Conservation (phyloP, 2,113 vertebrate species). For the Xenotilapia caudafasciata region DNA sequence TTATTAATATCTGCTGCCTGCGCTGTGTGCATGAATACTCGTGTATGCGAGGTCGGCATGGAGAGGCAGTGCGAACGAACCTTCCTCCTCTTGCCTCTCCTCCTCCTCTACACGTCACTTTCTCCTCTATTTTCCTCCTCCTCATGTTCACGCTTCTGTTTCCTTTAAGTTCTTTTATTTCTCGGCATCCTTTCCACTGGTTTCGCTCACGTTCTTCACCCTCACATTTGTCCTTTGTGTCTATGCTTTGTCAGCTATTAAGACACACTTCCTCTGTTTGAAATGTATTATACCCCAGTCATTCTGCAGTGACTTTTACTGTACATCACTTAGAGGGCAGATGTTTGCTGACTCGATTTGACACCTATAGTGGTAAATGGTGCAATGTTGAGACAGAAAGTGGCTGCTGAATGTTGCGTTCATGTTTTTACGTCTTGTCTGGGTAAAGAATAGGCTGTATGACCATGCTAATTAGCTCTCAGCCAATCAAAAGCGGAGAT, state of each 20-base stretch:
- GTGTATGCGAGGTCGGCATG: constrained; percentile 33
- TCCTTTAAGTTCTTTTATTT: background rate
- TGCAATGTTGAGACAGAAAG: background rate
- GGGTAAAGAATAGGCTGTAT: background rate
- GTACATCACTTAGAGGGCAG: background rate
- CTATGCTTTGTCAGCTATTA: background rate
- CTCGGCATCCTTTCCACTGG: background rate
- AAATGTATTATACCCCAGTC: background rate
- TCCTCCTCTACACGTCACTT: background rate
- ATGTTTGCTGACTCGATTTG: background rate
- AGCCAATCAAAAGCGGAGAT: background rate
- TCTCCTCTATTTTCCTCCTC: background rate
- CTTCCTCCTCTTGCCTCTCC: constrained; percentile 10
- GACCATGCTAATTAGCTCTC: background rate
- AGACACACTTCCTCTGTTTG: background rate
- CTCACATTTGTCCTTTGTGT: background rate
- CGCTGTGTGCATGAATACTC: constrained; percentile 23
- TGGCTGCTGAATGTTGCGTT: background rate
- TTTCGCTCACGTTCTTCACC: background rate
- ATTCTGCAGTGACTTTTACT: background rate
- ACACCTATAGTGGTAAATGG: background rate
- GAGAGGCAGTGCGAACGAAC: constrained; percentile 42
- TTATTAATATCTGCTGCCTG: constrained; percentile 72
- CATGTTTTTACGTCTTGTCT: background rate
- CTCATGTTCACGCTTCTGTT: background rate